Evolutionary conservation across 2,888 invertebrate species (phyloP), one percentile per base, ranked within the genome.

Genomic region (Pyrrhosoma nymphula): DNA sequence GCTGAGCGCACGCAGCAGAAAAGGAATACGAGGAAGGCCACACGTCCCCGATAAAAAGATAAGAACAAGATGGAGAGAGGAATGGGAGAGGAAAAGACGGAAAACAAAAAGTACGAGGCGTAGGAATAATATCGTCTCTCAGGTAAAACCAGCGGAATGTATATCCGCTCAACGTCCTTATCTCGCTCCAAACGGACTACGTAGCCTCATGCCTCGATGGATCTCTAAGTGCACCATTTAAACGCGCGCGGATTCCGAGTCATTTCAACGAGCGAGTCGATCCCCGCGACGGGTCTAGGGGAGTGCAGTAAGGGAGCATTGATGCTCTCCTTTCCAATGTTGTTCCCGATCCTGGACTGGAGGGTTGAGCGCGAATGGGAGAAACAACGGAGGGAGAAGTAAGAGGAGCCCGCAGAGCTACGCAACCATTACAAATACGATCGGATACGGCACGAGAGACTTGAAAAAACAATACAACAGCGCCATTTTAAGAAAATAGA

Each of bases 401-500:
- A 35, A 16, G 14, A 30, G 12, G 60, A 1, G 63, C 26, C 60
- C 39, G 18, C 14, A n/a, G 69, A 30, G 47, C 93, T 3, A 63
- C 55, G n/a, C n/a, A 93, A 93, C 47, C 93, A 75, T 93, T 93
- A 75, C 69, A 93, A 75, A 69, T 69, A 30, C 93, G 93, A 93
- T 75, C 47, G 69, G 93, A 93, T 82, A 82, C 16, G 82, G 82
- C 82, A 82, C 82, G 35, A 63, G 35, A 63, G n/a, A 14, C 35
- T 47, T 23, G 69, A 69, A 69, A 93, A 93, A 69, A 69, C 12
- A 35, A 35, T 63, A 47, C n/a, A 69, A 69, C 93, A 47, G 47
- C 69, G 23, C 93, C 93, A 69, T 93, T 69, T 93, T 75, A 26
- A 93, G 93, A 93, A 93, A 93, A 93, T 93, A 69, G 93, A 26